A percentile compares a stretch with the other conserved stretches of the same genome.
These are phyloP conservation scores for Ariopsis seemanni DNA, from an alignment of 2,113 vertebrate species.

Conservation along the genomic window DNA sequence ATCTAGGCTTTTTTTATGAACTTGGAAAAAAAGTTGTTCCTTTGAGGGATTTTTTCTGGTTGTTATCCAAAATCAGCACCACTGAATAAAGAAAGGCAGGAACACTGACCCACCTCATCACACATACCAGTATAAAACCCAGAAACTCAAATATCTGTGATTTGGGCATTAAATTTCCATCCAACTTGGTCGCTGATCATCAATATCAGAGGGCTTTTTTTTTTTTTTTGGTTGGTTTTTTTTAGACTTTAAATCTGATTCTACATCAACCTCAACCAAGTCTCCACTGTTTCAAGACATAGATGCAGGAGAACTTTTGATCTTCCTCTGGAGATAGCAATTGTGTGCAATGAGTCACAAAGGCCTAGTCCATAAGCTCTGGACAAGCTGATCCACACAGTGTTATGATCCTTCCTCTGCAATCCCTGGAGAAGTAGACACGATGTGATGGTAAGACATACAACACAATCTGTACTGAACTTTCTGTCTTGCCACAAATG, in stretches of 20 bases:
- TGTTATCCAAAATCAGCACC: background rate
- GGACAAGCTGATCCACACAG: background rate
- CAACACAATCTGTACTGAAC: background rate
- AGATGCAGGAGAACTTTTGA: background rate
- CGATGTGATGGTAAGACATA: background rate
- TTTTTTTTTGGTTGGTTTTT: background rate
- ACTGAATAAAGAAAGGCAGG: background rate
- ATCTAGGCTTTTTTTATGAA: background rate
- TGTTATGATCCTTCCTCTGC: background rate
- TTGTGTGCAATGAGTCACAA: background rate
- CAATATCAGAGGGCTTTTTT: background rate
- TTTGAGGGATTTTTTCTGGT: background rate
- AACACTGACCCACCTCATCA: background rate
- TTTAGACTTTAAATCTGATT: background rate
- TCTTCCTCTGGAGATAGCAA: background rate
- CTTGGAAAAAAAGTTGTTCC: background rate
- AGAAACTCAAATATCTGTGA: background rate
- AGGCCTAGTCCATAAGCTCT: background rate
- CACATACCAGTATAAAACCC: conserved; percentile 1
- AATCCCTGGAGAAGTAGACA: background rate
- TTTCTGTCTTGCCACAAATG: no score
- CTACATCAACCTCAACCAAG: background rate
- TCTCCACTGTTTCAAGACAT: background rate
- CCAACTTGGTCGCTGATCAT: background rate
- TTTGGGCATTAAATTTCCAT: background rate